phyloP scores from a whole-genome alignment of 2,797 vertebrate genomes.

The Tadarida brasiliensis region DNA sequence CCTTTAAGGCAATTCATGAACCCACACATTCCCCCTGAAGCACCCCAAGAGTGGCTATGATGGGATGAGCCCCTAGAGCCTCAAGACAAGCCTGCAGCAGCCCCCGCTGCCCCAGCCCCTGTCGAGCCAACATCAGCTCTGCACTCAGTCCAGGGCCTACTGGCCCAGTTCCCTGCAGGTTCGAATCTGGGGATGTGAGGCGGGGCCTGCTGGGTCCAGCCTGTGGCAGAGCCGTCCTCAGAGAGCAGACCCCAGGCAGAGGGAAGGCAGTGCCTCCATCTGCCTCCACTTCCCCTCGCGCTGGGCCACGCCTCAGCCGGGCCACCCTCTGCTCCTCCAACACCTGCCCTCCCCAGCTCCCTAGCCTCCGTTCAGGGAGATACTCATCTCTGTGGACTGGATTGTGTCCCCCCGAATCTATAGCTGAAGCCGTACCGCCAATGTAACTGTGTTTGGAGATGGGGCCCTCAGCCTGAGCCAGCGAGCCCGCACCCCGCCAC shows the following conservation, averaged over 20 bases:
- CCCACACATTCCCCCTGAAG: not conserved
- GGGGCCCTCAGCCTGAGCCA: not conserved
- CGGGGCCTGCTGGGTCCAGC: not conserved
- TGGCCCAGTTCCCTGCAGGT: fast-evolving
- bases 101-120: not conserved
- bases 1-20: not conserved
- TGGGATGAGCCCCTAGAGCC: not conserved
- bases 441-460: not conserved
- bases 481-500: not conserved
- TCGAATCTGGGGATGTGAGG: not conserved
- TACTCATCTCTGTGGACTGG: not conserved
- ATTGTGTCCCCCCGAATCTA: not conserved
- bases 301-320: fast-evolving
- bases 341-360: not conserved
- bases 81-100: not conserved
- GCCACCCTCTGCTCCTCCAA: not conserved
- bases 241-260: not conserved
- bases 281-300: not conserved
- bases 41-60: too few species aligned
- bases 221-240: not conserved
- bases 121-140: not conserved
- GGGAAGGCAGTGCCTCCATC: fast-evolving
- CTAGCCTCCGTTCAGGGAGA: not conserved
- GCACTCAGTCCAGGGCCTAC: not conserved
- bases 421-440: too few species aligned